phyloP scores from a whole-genome alignment of 1,140 invertebrate species.

The Scaptodrosophila lebanonensis region DNA sequence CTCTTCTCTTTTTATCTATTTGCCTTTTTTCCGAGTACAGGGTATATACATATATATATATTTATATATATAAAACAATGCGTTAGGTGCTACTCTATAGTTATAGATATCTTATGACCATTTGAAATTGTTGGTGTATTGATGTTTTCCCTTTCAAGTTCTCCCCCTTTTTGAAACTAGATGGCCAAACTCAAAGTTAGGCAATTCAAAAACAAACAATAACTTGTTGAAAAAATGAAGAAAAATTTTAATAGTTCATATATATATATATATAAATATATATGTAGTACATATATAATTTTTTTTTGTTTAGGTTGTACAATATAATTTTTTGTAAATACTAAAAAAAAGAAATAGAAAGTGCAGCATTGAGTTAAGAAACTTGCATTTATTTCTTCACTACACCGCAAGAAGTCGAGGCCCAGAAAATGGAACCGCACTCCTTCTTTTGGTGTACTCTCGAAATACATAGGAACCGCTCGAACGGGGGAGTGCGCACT shows the following conservation, averaged over 20 bases:
- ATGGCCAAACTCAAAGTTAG: constrained; percentile 69
- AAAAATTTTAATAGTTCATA: constrained; percentile 26
- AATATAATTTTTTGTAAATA: constrained; percentile 61
- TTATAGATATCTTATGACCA: constrained; percentile 19
- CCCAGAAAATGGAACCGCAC: too few species aligned
- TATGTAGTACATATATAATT: constrained; percentile 28
- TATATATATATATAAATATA: constrained; percentile 30
- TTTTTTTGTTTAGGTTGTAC: constrained; percentile 24
- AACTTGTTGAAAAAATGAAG: constrained; percentile 59
- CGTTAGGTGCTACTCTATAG: constrained; percentile 47
- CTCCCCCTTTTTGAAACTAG: constrained; percentile 30
- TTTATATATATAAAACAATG: constrained; percentile 25
- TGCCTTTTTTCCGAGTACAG: too few species aligned
- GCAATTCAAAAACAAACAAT: constrained; percentile 28
- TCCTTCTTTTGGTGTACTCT: constrained; percentile 63
- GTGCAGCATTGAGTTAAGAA: constrained; percentile 44
- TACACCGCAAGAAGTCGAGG: constrained; percentile 57
- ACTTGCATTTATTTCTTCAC: constrained; percentile 65
- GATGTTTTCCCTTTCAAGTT: neutral
- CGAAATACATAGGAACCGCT: too few species aligned
- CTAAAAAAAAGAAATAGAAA: constrained; percentile 42
- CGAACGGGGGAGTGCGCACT: constrained; percentile 20
- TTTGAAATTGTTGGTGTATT: constrained; percentile 11
- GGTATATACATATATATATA: constrained; percentile 2
- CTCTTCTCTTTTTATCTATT: constrained; percentile 2